A percentile compares a stretch with the other conserved stretches of the same genome.
These are phyloP conservation scores for Napeogenes sylphis DNA, from an alignment of 2,888 invertebrate genomes.

Conservation along the genomic window DNA sequence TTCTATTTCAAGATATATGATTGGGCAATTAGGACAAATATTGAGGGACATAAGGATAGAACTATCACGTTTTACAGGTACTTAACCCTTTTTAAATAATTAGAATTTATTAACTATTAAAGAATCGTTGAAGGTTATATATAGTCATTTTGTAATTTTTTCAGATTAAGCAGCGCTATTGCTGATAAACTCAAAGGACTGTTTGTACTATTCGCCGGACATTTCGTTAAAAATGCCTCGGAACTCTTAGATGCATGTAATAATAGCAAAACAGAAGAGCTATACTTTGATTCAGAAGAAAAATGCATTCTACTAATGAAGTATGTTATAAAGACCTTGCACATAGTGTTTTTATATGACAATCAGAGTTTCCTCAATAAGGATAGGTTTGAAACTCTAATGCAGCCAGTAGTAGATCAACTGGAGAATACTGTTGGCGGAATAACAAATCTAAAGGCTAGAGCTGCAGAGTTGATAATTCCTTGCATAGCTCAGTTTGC, in stretches of 20 bases:
- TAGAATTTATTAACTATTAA: neutral
- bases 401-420: slow-evolving; percentile 94
- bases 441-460: slow-evolving; percentile 76
- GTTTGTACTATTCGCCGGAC: slow-evolving; percentile 92
- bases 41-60: slow-evolving; percentile 79
- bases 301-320: slow-evolving; percentile 81
- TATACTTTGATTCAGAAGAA: slow-evolving; percentile 74
- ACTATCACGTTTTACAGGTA: slow-evolving; percentile 89
- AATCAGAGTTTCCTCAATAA: slow-evolving; percentile 89
- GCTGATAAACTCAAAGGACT: slow-evolving; percentile 90
- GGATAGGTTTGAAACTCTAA: slow-evolving; percentile 88
- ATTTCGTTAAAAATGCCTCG: slow-evolving; percentile 89
- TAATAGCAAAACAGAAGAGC: slow-evolving; percentile 70
- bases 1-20: slow-evolving; percentile 91
- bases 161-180: slow-evolving; percentile 84
- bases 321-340: slow-evolving; percentile 85
- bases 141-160: slow-evolving; percentile 36
- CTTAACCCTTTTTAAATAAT: slow-evolving; percentile 25
- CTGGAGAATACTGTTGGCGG: slow-evolving; percentile 86
- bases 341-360: slow-evolving; percentile 88
- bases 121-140: neutral
- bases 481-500: slow-evolving; percentile 90
- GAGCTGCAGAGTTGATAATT: slow-evolving; percentile 80
- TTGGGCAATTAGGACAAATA: slow-evolving; percentile 86
- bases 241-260: slow-evolving; percentile 84